phyloP scores from a whole-genome alignment of 2,888 invertebrate genomes.

The Macrosoma leucophasiata region DNA sequence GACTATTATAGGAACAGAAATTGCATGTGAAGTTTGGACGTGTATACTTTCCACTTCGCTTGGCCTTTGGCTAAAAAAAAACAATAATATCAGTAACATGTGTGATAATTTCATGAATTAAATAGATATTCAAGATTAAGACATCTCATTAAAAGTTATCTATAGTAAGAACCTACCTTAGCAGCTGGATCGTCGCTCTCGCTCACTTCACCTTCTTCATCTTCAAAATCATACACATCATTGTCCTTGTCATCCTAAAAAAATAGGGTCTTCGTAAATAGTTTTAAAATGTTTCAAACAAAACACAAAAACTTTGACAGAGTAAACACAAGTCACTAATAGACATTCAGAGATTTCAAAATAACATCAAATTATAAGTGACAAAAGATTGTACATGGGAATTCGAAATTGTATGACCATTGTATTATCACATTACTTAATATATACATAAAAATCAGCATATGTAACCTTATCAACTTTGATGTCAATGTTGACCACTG shows the following conservation, averaged over 20 bases:
- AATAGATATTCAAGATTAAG: too few relatives aligned
- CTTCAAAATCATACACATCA: constrained; percentile 85
- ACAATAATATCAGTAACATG: not conserved
- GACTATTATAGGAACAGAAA: constrained; percentile 93
- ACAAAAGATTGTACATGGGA: too few relatives aligned
- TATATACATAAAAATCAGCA: too few relatives aligned
- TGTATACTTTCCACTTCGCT: constrained; percentile 57
- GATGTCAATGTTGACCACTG: constrained; percentile 55
- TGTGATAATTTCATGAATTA: too few relatives aligned
- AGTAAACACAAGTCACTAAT: too few relatives aligned
- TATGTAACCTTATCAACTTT: constrained; percentile 41
- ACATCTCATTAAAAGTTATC: too few relatives aligned
- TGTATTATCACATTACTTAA: too few relatives aligned
- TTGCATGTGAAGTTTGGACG: constrained; percentile 85
- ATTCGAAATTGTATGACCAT: too few relatives aligned
- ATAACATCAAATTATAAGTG: constrained; percentile 4
- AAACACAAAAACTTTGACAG: not conserved
- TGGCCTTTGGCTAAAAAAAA: constrained; percentile 32
- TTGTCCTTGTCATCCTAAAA: constrained; percentile 44
- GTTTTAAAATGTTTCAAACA: not conserved
- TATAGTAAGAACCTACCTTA: too few relatives aligned
- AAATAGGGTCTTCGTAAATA: not conserved
- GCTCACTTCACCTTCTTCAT: constrained; percentile 68
- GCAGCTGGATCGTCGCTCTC: constrained; percentile 67
- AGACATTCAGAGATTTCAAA: not conserved